These are phyloP conservation scores for Aplochiton taeniatus DNA, from an alignment of 2,797 vertebrate genomes.

Conservation along the genomic window DNA sequence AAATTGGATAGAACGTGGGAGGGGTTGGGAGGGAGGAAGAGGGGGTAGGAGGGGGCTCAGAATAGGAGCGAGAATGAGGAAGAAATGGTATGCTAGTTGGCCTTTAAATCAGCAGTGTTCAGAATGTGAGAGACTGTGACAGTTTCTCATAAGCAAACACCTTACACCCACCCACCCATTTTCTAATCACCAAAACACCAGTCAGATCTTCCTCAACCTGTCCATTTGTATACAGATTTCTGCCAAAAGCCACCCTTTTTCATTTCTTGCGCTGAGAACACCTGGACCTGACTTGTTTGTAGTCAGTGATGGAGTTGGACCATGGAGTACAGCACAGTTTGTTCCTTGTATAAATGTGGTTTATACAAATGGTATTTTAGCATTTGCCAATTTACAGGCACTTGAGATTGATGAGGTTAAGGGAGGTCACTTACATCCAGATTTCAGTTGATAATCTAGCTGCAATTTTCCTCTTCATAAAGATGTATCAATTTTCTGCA, in stretches of 20 bases:
- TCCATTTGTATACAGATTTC: constrained; percentile 12
- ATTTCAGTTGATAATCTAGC: too few species aligned
- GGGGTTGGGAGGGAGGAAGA: constrained; percentile 24
- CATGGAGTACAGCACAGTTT: constrained; percentile 1
- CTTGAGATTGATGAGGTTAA: constrained; percentile 56
- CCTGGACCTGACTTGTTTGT: constrained; percentile 54
- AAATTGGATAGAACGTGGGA: constrained; percentile 2
- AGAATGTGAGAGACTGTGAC: background rate
- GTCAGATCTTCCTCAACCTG: constrained; percentile 33
- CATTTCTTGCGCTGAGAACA: constrained; percentile 47
- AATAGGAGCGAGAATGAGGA: background rate
- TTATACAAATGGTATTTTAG: constrained; percentile 71
- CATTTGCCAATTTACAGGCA: constrained; percentile 65
- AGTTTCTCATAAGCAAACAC: background rate
- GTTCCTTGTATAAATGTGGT: constrained; percentile 61
- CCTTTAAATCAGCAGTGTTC: background rate
- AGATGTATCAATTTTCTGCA: too few species aligned
- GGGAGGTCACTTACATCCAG: too few species aligned
- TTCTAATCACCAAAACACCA: constrained; percentile 8
- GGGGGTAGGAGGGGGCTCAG: background rate
- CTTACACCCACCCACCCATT: constrained; percentile 11
- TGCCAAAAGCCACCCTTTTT: constrained; percentile 15
- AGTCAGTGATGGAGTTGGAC: constrained; percentile 40
- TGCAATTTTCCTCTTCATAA: too few species aligned
- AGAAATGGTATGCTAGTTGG: background rate